Base-by-base conservation (phyloP, 2,113 vertebrate genomes). In the Podiceps cristatus region DNA sequence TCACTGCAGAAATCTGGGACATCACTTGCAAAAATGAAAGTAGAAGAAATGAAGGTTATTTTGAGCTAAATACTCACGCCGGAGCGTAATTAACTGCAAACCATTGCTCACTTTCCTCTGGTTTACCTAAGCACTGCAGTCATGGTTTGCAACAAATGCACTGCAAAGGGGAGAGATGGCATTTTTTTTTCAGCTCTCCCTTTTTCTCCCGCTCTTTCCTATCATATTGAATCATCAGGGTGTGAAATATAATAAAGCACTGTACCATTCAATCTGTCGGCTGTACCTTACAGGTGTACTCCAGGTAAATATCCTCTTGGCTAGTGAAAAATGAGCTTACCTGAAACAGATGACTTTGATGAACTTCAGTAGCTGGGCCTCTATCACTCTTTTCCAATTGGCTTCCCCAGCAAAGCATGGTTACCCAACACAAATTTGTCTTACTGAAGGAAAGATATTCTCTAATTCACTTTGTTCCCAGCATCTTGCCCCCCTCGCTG, bases 361-460 rank as follows among this genome's bases (percentile, higher is more conserved):
- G 99, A 99, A 99, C 99, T 99, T 99, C 97, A 16, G 98, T 73
- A 97, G 97, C 97, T 62, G 72, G 97, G 98, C 98, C 98, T 98
- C 99, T 99, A 99, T 99, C 99, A 99, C 99, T 99, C 99, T 99
- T 99, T 99, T 99, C 99, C 99, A 98, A 99, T 98, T 99, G 99
- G 98, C 98, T 99, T 99, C 99, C 98, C 98, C 97, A 97, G 98
- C 97, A 97, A 98, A 98, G 98, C 96, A 93, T 95, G 98, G 97
- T 96, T 98, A 97, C 97, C 92, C 97, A 17, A 90, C 98, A 98
- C 98, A 99, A 99, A 99, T 99, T 99, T 99, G 98, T 99, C 99
- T 99, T 99, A 98, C 98, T 99, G 99, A 99, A 99, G 98, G 98
- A 97, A 98, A 99, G 98, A 98, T 96, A 98, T 98, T 98, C 98